Conservation (phyloP, 2,797 vertebrate species). For the Trachurus trachurus region DNA sequence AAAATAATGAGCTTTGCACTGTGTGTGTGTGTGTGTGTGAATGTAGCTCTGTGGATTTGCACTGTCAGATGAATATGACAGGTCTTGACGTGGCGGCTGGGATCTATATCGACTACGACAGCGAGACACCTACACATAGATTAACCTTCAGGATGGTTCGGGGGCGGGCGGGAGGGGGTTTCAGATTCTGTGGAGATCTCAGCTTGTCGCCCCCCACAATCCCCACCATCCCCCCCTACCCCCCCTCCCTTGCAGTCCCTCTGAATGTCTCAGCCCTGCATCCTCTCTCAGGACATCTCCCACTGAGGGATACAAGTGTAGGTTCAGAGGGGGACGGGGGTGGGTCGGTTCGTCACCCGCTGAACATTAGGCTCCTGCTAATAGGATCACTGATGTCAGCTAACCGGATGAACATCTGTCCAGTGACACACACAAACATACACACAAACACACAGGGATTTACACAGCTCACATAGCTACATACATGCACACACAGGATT, state of each 20-base stretch:
- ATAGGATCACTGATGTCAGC: slow-evolving; percentile 53
- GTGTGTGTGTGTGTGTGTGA: background rate
- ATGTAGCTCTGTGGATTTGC: background rate
- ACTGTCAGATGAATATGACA: slow-evolving; percentile 37
- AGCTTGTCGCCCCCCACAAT: slow-evolving; percentile 21
- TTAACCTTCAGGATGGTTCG: slow-evolving; percentile 57
- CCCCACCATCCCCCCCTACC: background rate
- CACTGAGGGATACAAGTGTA: slow-evolving; percentile 21
- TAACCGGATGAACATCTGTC: slow-evolving; percentile 72
- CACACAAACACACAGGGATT: background rate
- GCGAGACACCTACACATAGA: slow-evolving; percentile 45
- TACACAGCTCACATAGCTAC: background rate
- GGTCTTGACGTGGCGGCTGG: slow-evolving; percentile 30
- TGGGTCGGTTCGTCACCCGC: background rate
- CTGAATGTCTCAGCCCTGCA: background rate
- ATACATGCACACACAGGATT: background rate
- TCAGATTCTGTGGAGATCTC: slow-evolving; percentile 38
- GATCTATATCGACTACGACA: slow-evolving; percentile 46
- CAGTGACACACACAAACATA: slow-evolving; percentile 22
- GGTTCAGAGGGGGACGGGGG: background rate
- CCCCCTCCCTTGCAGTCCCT: background rate
- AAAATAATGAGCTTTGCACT: slow-evolving; percentile 31
- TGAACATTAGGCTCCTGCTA: slow-evolving; percentile 32
- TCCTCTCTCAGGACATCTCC: slow-evolving; percentile 41
- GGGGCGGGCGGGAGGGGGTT: slow-evolving; percentile 3